phyloP scores from a whole-genome alignment of 1,140 invertebrate genomes.

The Tachypleus tridentatus region DNA sequence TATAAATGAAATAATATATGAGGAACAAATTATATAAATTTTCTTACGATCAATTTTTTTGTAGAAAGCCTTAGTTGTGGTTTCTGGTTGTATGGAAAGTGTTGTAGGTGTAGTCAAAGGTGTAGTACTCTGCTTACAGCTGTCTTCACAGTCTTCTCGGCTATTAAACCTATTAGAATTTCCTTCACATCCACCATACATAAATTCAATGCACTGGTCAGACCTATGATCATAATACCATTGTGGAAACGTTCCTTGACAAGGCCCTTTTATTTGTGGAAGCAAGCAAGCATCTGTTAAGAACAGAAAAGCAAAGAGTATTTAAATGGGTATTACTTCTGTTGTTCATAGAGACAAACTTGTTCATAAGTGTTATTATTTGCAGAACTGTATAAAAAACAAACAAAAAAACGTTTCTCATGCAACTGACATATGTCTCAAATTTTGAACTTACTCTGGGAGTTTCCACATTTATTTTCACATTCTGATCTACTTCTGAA shows the following conservation, averaged over 20 bases:
- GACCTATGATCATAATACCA: constrained; percentile 64
- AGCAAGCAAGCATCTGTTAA: constrained; percentile 53
- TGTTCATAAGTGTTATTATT: too few species aligned
- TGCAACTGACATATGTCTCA: too few species aligned
- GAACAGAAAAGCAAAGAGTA: too few species aligned
- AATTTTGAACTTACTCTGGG: constrained; percentile 10
- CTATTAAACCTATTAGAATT: constrained; percentile 73
- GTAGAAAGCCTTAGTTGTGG: too few species aligned
- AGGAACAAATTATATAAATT: too few species aligned
- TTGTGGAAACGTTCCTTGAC: constrained; percentile 47
- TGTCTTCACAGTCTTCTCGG: constrained; percentile 59
- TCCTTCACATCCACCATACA: constrained; percentile 71
- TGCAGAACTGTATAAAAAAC: too few species aligned
- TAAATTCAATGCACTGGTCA: constrained; percentile 67
- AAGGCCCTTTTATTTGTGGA: constrained; percentile 57
- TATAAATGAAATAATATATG: too few species aligned
- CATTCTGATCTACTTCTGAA: constrained; percentile 65
- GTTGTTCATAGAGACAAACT: too few species aligned
- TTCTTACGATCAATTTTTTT: too few species aligned
- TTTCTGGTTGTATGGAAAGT: too few species aligned
- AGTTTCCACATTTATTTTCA: constrained; percentile 54
- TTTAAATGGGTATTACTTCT: too few species aligned
- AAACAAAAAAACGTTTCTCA: background rate
- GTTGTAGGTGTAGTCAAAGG: background rate
- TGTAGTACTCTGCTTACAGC: constrained; percentile 47